These are phyloP conservation scores for Desoria tigrina DNA, from an alignment of 2,888 invertebrate species.

Conservation along the genomic window DNA sequence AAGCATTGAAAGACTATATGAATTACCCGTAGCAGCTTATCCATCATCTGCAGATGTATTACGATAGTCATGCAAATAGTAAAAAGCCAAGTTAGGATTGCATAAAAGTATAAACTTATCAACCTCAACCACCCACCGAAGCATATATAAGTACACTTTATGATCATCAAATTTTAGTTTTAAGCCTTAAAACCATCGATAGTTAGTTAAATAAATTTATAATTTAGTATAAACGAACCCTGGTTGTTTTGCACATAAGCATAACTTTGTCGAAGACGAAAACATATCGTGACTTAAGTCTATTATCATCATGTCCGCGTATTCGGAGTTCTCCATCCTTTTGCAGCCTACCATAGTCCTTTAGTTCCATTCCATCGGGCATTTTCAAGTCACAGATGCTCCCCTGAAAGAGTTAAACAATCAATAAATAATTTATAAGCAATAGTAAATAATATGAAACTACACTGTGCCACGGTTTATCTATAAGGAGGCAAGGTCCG, in stretches of 20 bases:
- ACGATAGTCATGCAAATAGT: constrained; percentile 46
- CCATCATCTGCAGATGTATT: constrained; percentile 57
- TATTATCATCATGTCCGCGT: constrained; percentile 79
- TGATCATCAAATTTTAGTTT: no score
- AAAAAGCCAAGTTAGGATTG: constrained; percentile 23
- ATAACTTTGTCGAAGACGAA: constrained; percentile 98
- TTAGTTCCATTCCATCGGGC: constrained; percentile 76
- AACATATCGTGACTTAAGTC: constrained; percentile 78
- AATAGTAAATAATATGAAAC: no score
- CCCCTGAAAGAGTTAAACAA: constrained; percentile 63
- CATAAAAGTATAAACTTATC: background rate
- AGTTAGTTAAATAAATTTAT: no score
- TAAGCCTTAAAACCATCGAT: no score
- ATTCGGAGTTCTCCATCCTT: constrained; percentile 93
- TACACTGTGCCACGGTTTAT: no score
- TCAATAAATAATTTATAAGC: constrained; percentile 2
- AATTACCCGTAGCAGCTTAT: constrained; percentile 59
- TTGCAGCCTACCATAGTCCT: constrained; percentile 86
- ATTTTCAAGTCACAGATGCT: constrained; percentile 80
- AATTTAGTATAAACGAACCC: constrained; percentile 65
- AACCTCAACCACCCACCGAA: background rate
- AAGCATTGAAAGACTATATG: constrained; percentile 2
- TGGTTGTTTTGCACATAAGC: constrained; percentile 83
- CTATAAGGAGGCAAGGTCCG: no score
- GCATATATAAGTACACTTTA: no score